Percentiles rank a stretch among this genome's conserved stretches.
Conservation (phyloP, 2,888 invertebrate species). For the Drosophila sordidula region DNA sequence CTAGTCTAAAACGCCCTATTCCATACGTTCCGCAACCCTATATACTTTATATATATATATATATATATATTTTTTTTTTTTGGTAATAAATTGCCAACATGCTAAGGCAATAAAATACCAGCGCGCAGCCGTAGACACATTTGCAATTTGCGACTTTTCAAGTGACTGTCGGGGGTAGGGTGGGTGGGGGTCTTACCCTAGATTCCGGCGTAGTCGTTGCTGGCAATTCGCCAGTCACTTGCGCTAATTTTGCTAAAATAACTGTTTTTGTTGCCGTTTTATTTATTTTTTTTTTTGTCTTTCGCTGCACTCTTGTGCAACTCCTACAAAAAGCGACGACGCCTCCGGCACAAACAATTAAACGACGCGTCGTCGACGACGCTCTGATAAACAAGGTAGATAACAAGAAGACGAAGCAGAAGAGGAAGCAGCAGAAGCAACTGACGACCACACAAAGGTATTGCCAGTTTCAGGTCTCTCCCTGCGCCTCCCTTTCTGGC, state of each 20-base stretch:
- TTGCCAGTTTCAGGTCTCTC: conserved; percentile 5
- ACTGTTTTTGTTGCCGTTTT: conserved; percentile 51
- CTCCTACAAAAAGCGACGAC: conserved; percentile 63
- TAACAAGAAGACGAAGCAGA: conserved; percentile 30
- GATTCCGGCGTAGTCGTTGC: conserved; percentile 57
- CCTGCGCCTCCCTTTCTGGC: not conserved
- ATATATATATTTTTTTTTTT: conserved; percentile 41
- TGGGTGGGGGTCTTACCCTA: conserved; percentile 56
- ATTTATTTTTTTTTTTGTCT: conserved; percentile 1
- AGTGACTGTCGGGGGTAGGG: conserved; percentile 14
- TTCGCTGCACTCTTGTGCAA: conserved; percentile 45
- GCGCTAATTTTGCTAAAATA: conserved; percentile 68
- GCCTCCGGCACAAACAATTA: conserved; percentile 69
- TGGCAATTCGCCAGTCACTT: conserved; percentile 70
- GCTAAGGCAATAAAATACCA: conserved; percentile 76
- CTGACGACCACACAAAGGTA: conserved; percentile 50
- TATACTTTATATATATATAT: conserved; percentile 2
- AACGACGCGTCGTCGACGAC: conserved; percentile 57
- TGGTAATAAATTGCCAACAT: conserved; percentile 72
- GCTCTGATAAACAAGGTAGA: conserved; percentile 70
- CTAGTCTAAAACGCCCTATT: conserved; percentile 29
- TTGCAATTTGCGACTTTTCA: conserved; percentile 59
- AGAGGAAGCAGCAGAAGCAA: conserved; percentile 10
- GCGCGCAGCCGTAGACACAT: conserved; percentile 66
- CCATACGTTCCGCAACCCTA: conserved; percentile 32